These are phyloP conservation scores for Phoebastria nigripes DNA, from an alignment of 2,797 vertebrate species.

Conservation along the genomic window DNA sequence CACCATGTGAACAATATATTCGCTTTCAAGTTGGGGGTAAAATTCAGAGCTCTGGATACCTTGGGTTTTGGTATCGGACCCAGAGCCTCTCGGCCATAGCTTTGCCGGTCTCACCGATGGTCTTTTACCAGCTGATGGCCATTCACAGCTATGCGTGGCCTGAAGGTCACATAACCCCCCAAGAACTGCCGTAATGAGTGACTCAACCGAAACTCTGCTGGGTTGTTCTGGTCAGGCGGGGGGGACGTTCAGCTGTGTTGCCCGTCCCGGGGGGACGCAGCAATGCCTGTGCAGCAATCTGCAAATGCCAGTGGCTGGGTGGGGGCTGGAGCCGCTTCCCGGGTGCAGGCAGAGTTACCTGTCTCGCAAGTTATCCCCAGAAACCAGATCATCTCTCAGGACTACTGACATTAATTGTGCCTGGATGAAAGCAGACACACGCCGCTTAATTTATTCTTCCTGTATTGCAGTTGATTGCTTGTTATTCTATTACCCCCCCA, in stretches of 20 bases:
- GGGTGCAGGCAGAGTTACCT: not conserved
- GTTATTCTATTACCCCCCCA: constrained; percentile 64
- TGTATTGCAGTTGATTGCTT: constrained; percentile 39
- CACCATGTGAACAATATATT: not conserved
- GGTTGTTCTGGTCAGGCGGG: not conserved
- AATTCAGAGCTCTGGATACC: not conserved
- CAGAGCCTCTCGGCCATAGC: not conserved
- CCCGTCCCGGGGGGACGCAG: fast-evolving
- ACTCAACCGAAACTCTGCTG: not conserved
- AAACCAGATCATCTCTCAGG: not conserved
- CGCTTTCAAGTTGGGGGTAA: not conserved
- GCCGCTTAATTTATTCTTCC: constrained; percentile 31
- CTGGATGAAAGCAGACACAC: constrained; percentile 39
- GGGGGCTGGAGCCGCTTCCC: not conserved
- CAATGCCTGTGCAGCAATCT: not conserved
- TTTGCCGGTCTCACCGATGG: not conserved
- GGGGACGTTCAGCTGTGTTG: not conserved
- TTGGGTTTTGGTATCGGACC: not conserved
- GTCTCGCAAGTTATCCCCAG: not conserved
- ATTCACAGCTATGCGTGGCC: not conserved
- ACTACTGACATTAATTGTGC: constrained; percentile 53
- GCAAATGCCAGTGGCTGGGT: not conserved
- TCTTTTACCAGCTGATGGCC: not conserved
- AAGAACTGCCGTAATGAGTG: not conserved
- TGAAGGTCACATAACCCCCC: not conserved